A percentile compares a stretch with the other conserved stretches of the same genome.
Conservation (phyloP, 2,113 vertebrate species). For the Mobula birostris region DNA sequence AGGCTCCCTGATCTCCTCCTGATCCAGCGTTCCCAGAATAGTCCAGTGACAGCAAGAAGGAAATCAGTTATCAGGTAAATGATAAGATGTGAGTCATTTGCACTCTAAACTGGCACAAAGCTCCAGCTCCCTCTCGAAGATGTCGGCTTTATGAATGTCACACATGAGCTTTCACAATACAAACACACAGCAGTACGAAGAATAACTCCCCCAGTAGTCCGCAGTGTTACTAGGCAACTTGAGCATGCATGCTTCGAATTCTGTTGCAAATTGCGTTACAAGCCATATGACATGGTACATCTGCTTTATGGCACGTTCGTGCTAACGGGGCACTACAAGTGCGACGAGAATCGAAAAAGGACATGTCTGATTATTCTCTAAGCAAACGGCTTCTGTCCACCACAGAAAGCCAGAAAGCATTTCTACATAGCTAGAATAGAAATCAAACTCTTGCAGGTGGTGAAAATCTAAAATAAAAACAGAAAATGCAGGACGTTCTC, state of each 20-base stretch:
- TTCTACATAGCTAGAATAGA: no score
- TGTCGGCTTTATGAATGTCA: not conserved
- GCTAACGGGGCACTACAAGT: not conserved
- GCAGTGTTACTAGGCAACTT: no score
- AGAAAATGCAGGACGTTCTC: no score
- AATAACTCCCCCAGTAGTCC: no score
- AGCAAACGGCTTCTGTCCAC: no score
- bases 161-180: no score
- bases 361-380: not conserved
- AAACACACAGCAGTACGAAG: no score
- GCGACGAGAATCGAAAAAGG: not conserved
- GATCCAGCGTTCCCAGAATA: not conserved
- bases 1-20: not conserved
- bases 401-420: no score
- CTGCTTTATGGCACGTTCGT: not conserved
- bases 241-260: no score
- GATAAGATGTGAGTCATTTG: not conserved
- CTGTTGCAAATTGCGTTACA: not conserved
- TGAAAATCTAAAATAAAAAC: no score
- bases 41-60: not conserved
- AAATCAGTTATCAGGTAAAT: not conserved
- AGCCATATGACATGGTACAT: not conserved
- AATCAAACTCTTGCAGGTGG: no score
- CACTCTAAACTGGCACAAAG: not conserved
- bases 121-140: not conserved